These are phyloP conservation scores for Colossoma macropomum DNA, from an alignment of 2,113 vertebrate species.

Conservation along the genomic window DNA sequence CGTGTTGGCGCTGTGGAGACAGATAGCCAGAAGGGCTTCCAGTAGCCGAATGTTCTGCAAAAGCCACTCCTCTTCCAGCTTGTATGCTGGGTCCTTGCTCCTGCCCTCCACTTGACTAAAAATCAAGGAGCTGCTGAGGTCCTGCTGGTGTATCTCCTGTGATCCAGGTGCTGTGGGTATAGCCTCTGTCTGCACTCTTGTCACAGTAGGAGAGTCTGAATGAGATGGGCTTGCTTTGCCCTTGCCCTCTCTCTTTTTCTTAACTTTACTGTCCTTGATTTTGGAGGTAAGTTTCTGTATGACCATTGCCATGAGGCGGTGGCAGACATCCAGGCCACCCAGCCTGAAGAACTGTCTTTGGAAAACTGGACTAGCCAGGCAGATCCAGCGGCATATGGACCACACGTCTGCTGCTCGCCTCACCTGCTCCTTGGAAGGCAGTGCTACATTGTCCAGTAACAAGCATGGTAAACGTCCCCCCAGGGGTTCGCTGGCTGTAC, in stretches of 20 bases:
- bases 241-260: conserved; percentile 72
- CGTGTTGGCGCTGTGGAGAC: conserved; percentile 85
- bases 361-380: conserved; percentile 84
- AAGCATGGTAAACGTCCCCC: conserved; percentile 81
- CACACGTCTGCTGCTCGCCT: conserved; percentile 89
- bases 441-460: conserved; percentile 84
- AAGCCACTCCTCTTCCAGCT: conserved; percentile 80
- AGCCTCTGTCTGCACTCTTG: conserved; percentile 4
- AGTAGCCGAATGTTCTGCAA: conserved; percentile 89
- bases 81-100: conserved; percentile 63
- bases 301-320: conserved; percentile 86
- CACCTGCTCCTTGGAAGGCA: conserved; percentile 87
- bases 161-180: neutral
- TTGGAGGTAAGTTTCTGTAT: conserved; percentile 83
- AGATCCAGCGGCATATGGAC: conserved; percentile 87
- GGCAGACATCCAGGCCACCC: conserved; percentile 90
- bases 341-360: conserved; percentile 91
- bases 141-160: conserved; percentile 47
- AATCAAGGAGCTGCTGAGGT: conserved; percentile 40
- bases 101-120: conserved; percentile 59
- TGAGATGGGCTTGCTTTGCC: conserved; percentile 57
- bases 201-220: conserved; percentile 52
- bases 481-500: conserved; percentile 89
- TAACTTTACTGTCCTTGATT: conserved; percentile 72
- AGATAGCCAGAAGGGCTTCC: conserved; percentile 92